These are phyloP conservation scores for Brachionus koreanus DNA, from an alignment of 1,140 invertebrate species.

Conservation along the genomic window DNA sequence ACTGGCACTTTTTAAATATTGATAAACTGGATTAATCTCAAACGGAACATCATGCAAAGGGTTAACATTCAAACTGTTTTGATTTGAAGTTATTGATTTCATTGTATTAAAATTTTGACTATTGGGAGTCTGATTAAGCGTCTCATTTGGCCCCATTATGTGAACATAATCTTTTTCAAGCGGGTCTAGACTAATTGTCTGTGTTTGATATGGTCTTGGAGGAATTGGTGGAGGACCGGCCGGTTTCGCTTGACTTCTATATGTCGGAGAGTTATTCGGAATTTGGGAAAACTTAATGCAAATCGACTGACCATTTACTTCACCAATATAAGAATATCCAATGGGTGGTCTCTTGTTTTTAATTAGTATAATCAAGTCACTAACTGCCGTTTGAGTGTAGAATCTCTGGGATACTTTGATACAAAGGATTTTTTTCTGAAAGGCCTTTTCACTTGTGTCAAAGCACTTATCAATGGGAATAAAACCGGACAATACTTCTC, in stretches of 20 bases:
- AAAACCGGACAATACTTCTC: constrained; percentile 12
- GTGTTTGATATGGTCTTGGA: constrained; percentile 24
- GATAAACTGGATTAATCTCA: constrained; percentile 35
- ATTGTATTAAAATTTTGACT: not conserved
- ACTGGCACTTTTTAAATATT: not conserved
- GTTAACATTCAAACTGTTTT: not conserved
- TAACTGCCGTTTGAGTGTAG: constrained; percentile 29
- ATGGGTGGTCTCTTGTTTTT: constrained; percentile 3
- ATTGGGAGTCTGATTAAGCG: not conserved
- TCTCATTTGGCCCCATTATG: not conserved
- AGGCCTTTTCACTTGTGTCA: constrained; percentile 35
- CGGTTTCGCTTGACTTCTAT: not conserved
- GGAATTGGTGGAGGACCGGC: constrained; percentile 3
- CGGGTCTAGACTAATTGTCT: not conserved
- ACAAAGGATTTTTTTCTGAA: constrained; percentile 32
- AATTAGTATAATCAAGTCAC: constrained; percentile 28
- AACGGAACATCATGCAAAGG: constrained; percentile 33
- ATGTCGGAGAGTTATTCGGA: not conserved
- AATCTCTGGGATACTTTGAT: constrained; percentile 32
- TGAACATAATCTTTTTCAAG: constrained; percentile 18
- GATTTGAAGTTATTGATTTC: not conserved
- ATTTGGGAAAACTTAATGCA: constrained; percentile 40
- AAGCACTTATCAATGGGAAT: constrained; percentile 32
- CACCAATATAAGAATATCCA: constrained; percentile 41
- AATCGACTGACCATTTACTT: constrained; percentile 39